Conservation (phyloP, 2,888 invertebrate genomes). For the Dynastes maya region DNA sequence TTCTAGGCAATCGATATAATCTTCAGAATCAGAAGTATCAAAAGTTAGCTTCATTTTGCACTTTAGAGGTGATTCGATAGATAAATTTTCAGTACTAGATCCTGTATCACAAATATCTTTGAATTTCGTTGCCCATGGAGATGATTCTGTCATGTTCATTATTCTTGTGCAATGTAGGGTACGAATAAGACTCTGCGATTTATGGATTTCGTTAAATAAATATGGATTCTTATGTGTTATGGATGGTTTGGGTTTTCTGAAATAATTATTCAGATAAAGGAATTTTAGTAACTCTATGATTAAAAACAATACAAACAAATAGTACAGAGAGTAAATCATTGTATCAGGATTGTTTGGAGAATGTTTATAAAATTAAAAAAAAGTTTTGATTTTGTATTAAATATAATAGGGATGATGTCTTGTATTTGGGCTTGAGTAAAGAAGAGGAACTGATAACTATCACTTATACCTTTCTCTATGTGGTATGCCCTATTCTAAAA, state of each 20-base stretch:
- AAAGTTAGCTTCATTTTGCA: constrained; percentile 56
- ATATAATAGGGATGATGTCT: too few relatives aligned
- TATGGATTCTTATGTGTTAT: constrained; percentile 59
- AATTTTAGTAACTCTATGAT: too few relatives aligned
- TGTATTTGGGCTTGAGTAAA: too few relatives aligned
- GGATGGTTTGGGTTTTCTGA: constrained; percentile 58
- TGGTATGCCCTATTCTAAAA: too few relatives aligned
- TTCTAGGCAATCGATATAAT: neutral
- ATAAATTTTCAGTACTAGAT: constrained; percentile 44
- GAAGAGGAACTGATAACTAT: too few relatives aligned
- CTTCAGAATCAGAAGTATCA: constrained; percentile 49
- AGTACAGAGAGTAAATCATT: too few relatives aligned
- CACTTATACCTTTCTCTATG: too few relatives aligned
- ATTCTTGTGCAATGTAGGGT: constrained; percentile 57
- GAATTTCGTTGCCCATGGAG: constrained; percentile 59
- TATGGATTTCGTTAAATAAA: constrained; percentile 53
- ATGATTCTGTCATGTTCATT: constrained; percentile 54
- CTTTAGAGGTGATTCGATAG: constrained; percentile 30
- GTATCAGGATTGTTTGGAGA: too few relatives aligned
- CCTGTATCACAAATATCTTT: constrained; percentile 64
- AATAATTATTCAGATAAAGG: constrained; percentile 45
- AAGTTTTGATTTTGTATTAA: too few relatives aligned
- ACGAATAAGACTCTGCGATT: constrained; percentile 57
- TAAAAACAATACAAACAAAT: too few relatives aligned
- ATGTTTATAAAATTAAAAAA: too few relatives aligned